These are phyloP conservation scores for Nemoura dubitans DNA, from an alignment of 2,888 invertebrate genomes.

Conservation along the genomic window DNA sequence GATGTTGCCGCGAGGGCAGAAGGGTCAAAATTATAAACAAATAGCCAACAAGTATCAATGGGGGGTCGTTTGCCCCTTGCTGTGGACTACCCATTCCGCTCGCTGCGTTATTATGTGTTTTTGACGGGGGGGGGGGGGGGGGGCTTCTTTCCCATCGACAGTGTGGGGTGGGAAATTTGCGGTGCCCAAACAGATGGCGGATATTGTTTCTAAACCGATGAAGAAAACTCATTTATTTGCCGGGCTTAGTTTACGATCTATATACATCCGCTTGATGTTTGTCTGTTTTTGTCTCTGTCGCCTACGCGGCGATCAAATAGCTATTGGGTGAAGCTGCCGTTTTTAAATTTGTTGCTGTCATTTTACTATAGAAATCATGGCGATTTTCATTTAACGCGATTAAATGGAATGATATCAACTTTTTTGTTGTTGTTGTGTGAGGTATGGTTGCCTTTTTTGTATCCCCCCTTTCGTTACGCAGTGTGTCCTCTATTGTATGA, in stretches of 20 bases:
- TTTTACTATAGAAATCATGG: neutral
- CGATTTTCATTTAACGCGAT: neutral
- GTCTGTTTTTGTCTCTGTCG: neutral
- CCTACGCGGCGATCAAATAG: neutral
- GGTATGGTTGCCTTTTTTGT: neutral
- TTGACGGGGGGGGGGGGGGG: neutral
- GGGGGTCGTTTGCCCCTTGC: neutral
- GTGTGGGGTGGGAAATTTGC: neutral
- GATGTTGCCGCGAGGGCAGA: neutral
- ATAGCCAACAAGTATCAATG: slow-evolving; percentile 25
- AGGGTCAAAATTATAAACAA: slow-evolving; percentile 28
- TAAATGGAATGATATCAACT: neutral
- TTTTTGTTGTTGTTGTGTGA: neutral
- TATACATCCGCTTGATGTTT: neutral
- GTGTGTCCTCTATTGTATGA: no score
- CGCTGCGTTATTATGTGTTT: neutral
- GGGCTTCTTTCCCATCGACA: neutral
- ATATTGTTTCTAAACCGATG: neutral
- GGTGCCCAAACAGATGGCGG: neutral
- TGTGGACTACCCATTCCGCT: neutral
- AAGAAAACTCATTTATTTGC: neutral
- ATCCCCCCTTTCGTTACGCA: no score
- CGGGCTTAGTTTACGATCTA: neutral
- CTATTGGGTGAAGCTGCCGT: neutral
- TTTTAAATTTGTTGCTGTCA: neutral